phyloP scores from a whole-genome alignment of 2,113 vertebrate genomes.

The Corythornis madagascariensis region DNA sequence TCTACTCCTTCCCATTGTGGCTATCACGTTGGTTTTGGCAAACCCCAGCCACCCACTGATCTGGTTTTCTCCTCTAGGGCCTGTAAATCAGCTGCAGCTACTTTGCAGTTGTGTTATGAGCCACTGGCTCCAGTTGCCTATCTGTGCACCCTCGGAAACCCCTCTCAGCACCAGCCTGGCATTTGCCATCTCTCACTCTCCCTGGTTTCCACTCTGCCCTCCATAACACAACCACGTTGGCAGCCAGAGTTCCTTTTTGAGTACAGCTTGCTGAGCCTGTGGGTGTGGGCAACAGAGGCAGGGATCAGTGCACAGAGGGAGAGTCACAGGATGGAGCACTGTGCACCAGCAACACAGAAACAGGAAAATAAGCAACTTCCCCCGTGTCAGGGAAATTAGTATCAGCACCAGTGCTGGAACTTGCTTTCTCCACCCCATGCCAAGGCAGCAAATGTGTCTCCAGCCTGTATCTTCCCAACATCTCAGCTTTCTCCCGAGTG shows the following conservation, averaged over 20 bases:
- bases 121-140: neutral
- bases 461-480: neutral
- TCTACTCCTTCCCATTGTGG: neutral
- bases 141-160: neutral
- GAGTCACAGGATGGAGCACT: neutral
- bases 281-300: neutral
- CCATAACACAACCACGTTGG: rapidly evolving
- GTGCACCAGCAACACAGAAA: neutral
- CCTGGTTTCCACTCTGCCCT: neutral
- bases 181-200: neutral
- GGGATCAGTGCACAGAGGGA: neutral
- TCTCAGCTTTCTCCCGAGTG: neutral
- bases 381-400: neutral
- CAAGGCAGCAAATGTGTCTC: neutral
- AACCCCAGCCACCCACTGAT: constrained; percentile 8
- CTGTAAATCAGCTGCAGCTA: neutral
- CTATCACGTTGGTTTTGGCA: constrained; percentile 12
- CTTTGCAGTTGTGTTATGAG: neutral
- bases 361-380: neutral
- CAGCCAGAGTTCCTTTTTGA: neutral
- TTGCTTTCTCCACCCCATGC: neutral
- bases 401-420: neutral
- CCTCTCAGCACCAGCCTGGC: neutral
- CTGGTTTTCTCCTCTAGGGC: neutral
- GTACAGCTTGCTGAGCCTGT: neutral